phyloP scores from a whole-genome alignment of 2,888 invertebrate species.

The Andrena chrysosceles region DNA sequence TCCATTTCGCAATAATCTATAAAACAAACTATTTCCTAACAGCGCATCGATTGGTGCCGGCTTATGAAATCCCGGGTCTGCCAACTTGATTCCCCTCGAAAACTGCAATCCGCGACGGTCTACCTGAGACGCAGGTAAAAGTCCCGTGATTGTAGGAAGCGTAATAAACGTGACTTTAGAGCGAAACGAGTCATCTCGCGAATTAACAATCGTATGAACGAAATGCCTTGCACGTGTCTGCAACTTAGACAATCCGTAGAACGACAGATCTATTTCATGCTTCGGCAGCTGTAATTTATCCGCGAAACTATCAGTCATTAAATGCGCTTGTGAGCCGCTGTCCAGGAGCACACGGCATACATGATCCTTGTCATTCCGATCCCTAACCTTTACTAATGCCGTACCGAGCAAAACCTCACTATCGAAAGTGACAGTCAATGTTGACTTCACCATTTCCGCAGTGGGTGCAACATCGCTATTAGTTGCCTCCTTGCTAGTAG shows the following conservation, averaged over 20 bases:
- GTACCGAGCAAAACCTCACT: slow-evolving; percentile 21
- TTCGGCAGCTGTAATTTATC: not conserved
- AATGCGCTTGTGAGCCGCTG: slow-evolving; percentile 5
- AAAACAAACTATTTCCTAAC: not conserved
- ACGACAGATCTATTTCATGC: not conserved
- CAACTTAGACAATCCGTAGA: not conserved
- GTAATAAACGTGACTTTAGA: not conserved
- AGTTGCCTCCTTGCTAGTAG: not conserved
- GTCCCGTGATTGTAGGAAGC: not conserved
- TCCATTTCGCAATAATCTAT: too few species aligned
- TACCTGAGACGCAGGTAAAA: not conserved
- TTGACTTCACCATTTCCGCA: too few species aligned
- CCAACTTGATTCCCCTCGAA: not conserved
- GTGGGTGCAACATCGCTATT: too few species aligned
- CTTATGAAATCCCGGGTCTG: slow-evolving; percentile 11
- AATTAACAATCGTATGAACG: not conserved
- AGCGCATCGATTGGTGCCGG: not conserved
- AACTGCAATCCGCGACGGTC: not conserved
- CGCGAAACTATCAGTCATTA: slow-evolving; percentile 1
- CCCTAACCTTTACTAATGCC: slow-evolving; percentile 7
- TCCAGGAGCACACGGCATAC: slow-evolving; percentile 21
- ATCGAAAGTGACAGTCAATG: not conserved
- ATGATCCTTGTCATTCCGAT: not conserved
- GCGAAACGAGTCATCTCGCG: not conserved
- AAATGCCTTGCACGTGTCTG: not conserved